Percentiles rank a stretch among this genome's conserved stretches.
Conservation (phyloP, 2,888 invertebrate species). For the Pyralis farinalis region DNA sequence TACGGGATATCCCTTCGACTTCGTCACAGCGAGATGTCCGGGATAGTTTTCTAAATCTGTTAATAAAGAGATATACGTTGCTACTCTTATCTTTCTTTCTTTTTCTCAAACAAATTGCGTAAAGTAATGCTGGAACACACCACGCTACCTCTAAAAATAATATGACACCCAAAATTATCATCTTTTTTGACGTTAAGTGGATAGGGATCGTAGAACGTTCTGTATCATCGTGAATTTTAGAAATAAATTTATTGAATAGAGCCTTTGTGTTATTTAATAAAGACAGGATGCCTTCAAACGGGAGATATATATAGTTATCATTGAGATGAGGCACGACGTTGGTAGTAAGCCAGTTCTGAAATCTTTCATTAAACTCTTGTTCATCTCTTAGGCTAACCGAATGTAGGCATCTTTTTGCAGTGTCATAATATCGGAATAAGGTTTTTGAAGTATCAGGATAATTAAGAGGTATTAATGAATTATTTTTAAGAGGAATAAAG, state of each 20-base stretch:
- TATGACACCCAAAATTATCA: conserved; percentile 40
- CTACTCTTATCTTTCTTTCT: conserved; percentile 9
- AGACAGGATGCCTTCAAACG: conserved; percentile 69
- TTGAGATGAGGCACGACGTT: conserved; percentile 76
- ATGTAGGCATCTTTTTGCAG: conserved; percentile 73
- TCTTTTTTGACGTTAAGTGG: conserved; percentile 41
- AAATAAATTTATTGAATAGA: conserved; percentile 12
- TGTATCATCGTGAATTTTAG: conserved; percentile 3
- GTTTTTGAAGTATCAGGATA: conserved; percentile 46
- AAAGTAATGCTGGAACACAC: conserved; percentile 48
- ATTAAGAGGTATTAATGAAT: conserved; percentile 38
- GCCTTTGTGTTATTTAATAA: conserved; percentile 39
- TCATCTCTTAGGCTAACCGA: conserved; percentile 47
- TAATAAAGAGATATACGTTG: conserved; percentile 4
- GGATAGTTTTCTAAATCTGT: neutral
- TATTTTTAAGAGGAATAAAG: conserved; percentile 80
- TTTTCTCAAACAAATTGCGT: conserved; percentile 25
- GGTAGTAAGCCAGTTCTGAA: conserved; percentile 77
- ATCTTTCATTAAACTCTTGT: conserved; percentile 68
- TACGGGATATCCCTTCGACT: no score
- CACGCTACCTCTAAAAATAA: conserved; percentile 54
- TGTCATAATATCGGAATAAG: conserved; percentile 80
- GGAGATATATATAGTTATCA: conserved; percentile 83
- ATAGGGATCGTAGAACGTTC: conserved; percentile 19
- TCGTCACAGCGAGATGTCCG: no score